Evolutionary conservation across 2,888 invertebrate genomes (phyloP).

Genomic region (Sphaerolaimus hirsutus): DNA sequence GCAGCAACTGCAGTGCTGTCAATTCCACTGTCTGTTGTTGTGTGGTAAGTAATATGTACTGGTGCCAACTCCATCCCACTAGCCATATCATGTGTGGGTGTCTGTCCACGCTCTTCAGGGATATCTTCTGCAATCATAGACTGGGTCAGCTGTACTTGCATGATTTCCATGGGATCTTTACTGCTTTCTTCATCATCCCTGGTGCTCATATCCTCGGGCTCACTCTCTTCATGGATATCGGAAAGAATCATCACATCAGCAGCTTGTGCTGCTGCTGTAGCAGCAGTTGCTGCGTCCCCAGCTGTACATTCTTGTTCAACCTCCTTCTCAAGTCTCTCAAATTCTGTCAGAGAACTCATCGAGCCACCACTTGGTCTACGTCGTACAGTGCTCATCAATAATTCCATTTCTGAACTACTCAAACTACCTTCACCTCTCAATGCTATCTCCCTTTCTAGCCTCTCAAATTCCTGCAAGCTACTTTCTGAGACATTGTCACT

Average conservation of each 20-base stretch:
- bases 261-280: neutral
- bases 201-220: conserved; percentile 22
- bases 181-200: conserved; percentile 20
- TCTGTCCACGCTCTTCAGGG: too few species aligned
- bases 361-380: conserved; percentile 11
- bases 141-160: neutral
- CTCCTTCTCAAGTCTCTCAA: conserved; percentile 20
- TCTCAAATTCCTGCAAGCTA: conserved; percentile 16
- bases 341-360: conserved; percentile 17
- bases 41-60: too few species aligned
- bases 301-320: conserved; percentile 8
- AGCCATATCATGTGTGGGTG: too few species aligned
- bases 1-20: too few species aligned
- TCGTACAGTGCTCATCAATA: conserved; percentile 6
- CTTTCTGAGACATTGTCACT: conserved; percentile 8
- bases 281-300: conserved; percentile 9
- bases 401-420: conserved; percentile 15
- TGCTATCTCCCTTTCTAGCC: conserved; percentile 17
- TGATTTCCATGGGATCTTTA: neutral
- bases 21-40: too few species aligned
- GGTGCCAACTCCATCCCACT: too few species aligned
- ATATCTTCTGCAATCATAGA: too few species aligned
- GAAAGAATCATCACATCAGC: conserved; percentile 21
- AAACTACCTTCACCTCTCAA: conserved; percentile 13
- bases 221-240: conserved; percentile 21